phyloP scores from a whole-genome alignment of 2,888 invertebrate species.

The Tetragonula carbonaria region DNA sequence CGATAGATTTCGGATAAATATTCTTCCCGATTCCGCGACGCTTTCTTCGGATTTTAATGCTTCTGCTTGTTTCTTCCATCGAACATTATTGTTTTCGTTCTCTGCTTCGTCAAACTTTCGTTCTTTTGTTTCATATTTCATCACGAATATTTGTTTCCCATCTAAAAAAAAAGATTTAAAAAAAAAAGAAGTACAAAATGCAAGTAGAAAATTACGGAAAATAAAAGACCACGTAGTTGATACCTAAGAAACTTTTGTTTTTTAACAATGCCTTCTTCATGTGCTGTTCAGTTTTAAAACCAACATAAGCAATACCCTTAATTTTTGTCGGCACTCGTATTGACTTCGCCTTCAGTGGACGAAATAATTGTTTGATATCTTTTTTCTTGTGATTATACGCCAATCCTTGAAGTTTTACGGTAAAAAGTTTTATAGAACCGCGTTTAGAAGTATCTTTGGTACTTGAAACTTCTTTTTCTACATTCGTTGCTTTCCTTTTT shows the following conservation, averaged over 20 bases:
- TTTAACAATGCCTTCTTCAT: conserved; percentile 92
- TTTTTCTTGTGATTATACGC: conserved; percentile 92
- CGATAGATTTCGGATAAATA: conserved; percentile 96
- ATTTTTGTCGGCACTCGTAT: conserved; percentile 91
- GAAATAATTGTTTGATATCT: conserved; percentile 93
- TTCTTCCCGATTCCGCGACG: conserved; percentile 95
- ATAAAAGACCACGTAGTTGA: conserved; percentile 69
- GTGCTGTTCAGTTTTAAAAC: conserved; percentile 93
- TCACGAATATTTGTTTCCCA: conserved; percentile 87
- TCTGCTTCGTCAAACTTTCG: conserved; percentile 70
- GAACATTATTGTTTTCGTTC: conserved; percentile 79
- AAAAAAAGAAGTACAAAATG: background rate
- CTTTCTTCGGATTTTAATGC: conserved; percentile 89
- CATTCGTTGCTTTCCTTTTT: conserved; percentile 85
- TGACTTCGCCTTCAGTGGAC: conserved; percentile 91
- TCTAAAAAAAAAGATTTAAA: conserved; percentile 78
- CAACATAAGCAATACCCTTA: conserved; percentile 95
- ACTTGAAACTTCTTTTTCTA: conserved; percentile 64
- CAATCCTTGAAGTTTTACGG: conserved; percentile 91
- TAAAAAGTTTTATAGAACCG: conserved; percentile 84
- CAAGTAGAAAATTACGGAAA: background rate
- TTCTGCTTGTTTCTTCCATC: conserved; percentile 88
- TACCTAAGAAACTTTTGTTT: conserved; percentile 94
- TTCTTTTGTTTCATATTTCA: conserved; percentile 85
- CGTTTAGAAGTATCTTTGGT: conserved; percentile 72